Percentiles rank a stretch among this genome's conserved stretches.
phyloP scores from a whole-genome alignment of 2,797 vertebrate species.

The Halcyon chelicuti region DNA sequence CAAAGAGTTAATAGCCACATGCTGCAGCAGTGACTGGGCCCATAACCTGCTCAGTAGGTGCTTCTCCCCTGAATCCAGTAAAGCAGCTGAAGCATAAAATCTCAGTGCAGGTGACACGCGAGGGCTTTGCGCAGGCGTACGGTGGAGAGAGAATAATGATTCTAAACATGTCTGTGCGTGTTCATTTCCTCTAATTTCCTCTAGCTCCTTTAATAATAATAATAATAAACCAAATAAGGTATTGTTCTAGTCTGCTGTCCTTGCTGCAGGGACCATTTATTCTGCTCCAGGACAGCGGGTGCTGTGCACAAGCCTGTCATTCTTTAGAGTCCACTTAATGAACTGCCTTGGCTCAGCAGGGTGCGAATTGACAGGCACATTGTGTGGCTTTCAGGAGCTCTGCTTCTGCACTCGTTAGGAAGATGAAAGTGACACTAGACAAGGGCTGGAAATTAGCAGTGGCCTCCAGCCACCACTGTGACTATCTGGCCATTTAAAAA shows the following conservation, averaged over 20 bases:
- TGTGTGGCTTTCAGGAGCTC: constrained; percentile 3
- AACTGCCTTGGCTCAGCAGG: constrained; percentile 23
- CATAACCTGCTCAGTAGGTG: not conserved
- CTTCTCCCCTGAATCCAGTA: not conserved
- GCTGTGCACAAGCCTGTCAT: constrained; percentile 27
- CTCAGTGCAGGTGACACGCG: not conserved
- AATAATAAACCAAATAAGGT: not conserved
- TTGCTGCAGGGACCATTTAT: constrained; percentile 37
- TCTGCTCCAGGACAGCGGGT: constrained; percentile 14
- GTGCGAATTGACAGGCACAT: not conserved
- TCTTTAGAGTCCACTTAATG: constrained; percentile 51
- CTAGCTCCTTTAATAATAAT: not conserved
- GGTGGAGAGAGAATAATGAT: not conserved
- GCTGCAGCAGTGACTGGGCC: not conserved
- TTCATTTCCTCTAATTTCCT: not conserved
- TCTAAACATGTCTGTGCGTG: not conserved
- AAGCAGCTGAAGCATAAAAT: not conserved
- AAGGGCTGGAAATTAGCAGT: constrained; percentile 47
- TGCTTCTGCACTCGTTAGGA: constrained; percentile 49
- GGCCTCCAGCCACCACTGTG: constrained; percentile 19
- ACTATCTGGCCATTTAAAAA: constrained; percentile 46
- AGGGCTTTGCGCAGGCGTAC: not conserved
- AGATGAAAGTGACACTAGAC: constrained; percentile 19
- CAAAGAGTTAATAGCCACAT: not conserved
- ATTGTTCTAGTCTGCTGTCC: constrained; percentile 7